These are phyloP conservation scores for Nyctalus aviator DNA, from an alignment of 2,797 vertebrate genomes.

Conservation along the genomic window DNA sequence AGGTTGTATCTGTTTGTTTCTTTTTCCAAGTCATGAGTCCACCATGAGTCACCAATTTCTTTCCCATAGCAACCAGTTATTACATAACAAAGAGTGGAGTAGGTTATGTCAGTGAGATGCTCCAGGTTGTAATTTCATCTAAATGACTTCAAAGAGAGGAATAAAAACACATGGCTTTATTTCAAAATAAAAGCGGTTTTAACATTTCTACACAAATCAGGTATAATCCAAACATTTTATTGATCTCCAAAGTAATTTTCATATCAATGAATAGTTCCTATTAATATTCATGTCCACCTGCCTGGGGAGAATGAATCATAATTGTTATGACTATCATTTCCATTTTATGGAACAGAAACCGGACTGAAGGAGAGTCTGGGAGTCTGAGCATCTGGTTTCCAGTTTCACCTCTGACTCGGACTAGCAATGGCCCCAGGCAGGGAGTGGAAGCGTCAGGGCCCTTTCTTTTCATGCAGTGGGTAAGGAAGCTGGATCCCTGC, in stretches of 20 bases:
- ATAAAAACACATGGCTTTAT: constrained; percentile 15
- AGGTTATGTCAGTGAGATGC: neutral
- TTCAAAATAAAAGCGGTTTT: constrained; percentile 34
- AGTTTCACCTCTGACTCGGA: neutral
- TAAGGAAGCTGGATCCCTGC: neutral
- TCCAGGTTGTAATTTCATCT: neutral
- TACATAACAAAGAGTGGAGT: neutral
- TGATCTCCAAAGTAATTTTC: neutral
- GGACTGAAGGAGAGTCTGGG: neutral
- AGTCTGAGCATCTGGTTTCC: neutral
- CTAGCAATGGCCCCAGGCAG: neutral
- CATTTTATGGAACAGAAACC: neutral
- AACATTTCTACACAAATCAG: neutral
- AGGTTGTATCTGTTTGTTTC: constrained; percentile 19
- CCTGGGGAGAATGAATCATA: neutral
- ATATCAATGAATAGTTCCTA: neutral
- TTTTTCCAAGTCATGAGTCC: neutral
- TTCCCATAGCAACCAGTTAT: constrained; percentile 26
- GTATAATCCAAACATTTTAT: neutral
- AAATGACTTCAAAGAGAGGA: constrained; percentile 3
- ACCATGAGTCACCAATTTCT: constrained; percentile 18
- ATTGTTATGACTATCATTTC: constrained; percentile 6
- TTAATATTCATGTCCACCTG: constrained; percentile 11
- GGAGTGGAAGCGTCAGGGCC: neutral
- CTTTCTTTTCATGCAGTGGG: neutral